These are phyloP conservation scores for Caenorhabditis tropicalis DNA, from an alignment of 1,140 invertebrate species.

Conservation along the genomic window DNA sequence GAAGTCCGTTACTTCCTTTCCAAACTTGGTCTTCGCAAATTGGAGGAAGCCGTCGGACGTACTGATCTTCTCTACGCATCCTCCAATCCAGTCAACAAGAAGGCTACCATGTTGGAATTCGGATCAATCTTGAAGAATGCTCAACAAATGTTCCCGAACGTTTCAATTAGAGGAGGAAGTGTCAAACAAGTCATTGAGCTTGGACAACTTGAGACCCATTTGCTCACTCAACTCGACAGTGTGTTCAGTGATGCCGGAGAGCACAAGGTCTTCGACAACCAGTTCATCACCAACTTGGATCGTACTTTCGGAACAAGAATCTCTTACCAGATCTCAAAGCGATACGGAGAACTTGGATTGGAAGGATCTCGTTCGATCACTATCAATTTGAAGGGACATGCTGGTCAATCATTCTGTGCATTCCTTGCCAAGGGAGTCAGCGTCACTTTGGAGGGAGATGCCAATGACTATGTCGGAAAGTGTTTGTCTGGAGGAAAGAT, in stretches of 20 bases:
- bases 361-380: conserved; percentile 82
- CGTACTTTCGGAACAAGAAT: conserved; percentile 90
- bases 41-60: conserved; percentile 91
- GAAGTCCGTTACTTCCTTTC: conserved; percentile 86
- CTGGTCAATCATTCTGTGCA: conserved; percentile 98
- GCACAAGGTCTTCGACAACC: conserved; percentile 77
- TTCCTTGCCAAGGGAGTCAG: conserved; percentile 89
- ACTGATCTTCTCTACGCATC: conserved; percentile 81
- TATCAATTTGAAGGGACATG: conserved; percentile 88
- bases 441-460: conserved; percentile 91
- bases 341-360: conserved; percentile 86
- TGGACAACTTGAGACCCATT: conserved; percentile 59
- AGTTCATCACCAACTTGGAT: conserved; percentile 87
- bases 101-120: conserved; percentile 86
- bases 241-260: conserved; percentile 64
- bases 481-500: conserved; percentile 93
- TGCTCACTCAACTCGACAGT: conserved; percentile 57
- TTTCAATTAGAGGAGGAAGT: conserved; percentile 89
- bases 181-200: conserved; percentile 78
- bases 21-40: conserved; percentile 83
- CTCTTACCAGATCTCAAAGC: conserved; percentile 83
- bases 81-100: conserved; percentile 77
- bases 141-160: conserved; percentile 84
- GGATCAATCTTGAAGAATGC: conserved; percentile 87
- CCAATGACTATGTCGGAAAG: conserved; percentile 98